Evolutionary conservation across 2,797 vertebrate species (phyloP), one percentile per base, ranked within the genome.

Genomic region (Fringilla coelebs): DNA sequence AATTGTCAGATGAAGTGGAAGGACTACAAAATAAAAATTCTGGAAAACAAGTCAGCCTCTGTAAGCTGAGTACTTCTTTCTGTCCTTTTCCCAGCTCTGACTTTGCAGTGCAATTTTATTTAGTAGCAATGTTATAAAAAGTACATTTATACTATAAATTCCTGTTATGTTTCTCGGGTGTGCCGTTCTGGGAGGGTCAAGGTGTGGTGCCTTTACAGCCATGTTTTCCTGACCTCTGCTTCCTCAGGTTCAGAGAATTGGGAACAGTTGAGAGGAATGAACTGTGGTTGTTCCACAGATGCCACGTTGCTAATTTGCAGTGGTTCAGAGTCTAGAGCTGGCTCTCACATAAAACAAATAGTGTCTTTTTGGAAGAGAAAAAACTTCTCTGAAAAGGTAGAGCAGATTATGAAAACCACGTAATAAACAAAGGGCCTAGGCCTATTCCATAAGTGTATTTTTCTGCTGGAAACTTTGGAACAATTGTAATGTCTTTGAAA

Each of bases 391-490:
- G 57, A 76, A 89, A 85, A 83, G 32, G n/a, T 16, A 78, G 76
- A 81, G 49, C 19, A 49, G 74, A 75, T 94, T 91, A 84, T 32
- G 60, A 63, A 94, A 95, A 85, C 75, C 78, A 70, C 88, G 96
- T 92, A 43, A 90, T 14, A 92, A 97, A 95, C 48, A 95, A 96
- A 83, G 36, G 72, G 74, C 34, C 66, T 91, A 84, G 75, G n/a
- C 22, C 89, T 92, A 90, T 85, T 77, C 94, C 43, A 32, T 51
- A 75, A 89, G 34, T 62, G 25, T 74, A 32, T 72, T 94, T 92
- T 96, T 94, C 83, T 95, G 34, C 57, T 93, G 65, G 63, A 88
- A 94, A 96, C 82, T 91, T 90, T 90, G 92, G 75, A 94, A 94
- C 72, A 92, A 93, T 61, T 9, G 3, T 93, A 91, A 95, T 88